Conservation (phyloP, 2,888 invertebrate genomes). For the Xestia rhomboidea region DNA sequence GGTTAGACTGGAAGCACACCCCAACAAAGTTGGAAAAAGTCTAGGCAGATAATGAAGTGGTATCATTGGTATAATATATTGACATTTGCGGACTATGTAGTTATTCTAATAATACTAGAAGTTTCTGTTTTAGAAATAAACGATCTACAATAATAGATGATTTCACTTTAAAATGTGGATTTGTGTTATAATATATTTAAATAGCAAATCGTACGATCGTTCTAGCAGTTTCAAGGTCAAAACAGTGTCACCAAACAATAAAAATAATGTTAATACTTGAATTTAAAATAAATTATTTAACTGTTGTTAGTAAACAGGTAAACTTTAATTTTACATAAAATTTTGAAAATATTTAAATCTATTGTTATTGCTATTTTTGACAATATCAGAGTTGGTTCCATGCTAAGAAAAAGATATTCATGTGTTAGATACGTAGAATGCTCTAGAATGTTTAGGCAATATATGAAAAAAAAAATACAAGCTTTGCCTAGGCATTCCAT, state of each 20-base stretch:
- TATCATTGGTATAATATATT: no score
- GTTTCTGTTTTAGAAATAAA: background rate
- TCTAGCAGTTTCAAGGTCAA: conserved; percentile 30
- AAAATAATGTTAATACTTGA: background rate
- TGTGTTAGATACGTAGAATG: background rate
- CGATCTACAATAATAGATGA: background rate
- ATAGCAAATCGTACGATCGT: conserved; percentile 27
- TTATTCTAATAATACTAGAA: background rate
- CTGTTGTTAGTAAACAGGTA: background rate
- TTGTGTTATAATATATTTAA: conserved; percentile 29
- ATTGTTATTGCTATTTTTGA: background rate
- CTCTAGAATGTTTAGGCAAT: background rate
- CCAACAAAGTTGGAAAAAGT: no score
- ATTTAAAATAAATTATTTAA: conserved; percentile 1
- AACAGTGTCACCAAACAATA: background rate
- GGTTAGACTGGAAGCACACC: no score
- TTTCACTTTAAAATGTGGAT: conserved; percentile 27
- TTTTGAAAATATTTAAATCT: background rate
- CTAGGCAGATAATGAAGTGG: no score
- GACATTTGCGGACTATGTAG: background rate
- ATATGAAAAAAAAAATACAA: background rate
- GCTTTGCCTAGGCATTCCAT: no score
- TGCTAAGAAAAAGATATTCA: no score
- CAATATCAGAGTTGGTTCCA: background rate
- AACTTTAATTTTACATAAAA: background rate